Evolutionary conservation across 1,140 invertebrate genomes (phyloP).

Genomic region (Zaprionus tsacasi): DNA sequence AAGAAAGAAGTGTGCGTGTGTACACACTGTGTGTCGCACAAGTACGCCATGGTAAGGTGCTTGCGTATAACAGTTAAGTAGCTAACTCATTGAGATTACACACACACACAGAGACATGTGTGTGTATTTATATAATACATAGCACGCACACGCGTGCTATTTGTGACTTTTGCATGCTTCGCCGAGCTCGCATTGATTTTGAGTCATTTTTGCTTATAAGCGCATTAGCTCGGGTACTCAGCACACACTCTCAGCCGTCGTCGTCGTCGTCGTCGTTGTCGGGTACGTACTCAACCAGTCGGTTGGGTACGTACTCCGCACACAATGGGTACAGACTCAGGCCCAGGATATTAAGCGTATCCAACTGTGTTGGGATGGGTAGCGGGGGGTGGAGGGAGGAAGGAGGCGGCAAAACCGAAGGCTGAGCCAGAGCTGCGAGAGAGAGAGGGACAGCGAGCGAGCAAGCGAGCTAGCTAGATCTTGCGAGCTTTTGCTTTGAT

Average conservation of each 20-base stretch:
- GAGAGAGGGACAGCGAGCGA: neutral
- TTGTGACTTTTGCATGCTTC: constrained; percentile 12
- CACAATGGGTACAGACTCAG: neutral
- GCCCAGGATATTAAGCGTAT: neutral
- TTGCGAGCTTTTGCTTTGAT: constrained; percentile 12
- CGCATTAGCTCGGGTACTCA: constrained; percentile 32
- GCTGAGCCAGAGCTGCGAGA: neutral
- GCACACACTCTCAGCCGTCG: constrained; percentile 15
- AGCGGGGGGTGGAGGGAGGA: neutral
- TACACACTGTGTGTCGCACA: constrained; percentile 4
- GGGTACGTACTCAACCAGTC: neutral
- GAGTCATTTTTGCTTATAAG: constrained; percentile 28
- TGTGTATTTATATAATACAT: neutral
- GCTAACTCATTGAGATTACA: constrained; percentile 8
- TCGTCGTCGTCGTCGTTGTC: neutral
- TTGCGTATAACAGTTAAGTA: constrained; percentile 25
- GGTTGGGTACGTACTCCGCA: neutral
- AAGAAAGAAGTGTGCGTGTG: neutral
- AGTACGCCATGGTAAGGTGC: constrained; percentile 1
- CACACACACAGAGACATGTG: neutral
- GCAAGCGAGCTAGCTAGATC: constrained; percentile 3
- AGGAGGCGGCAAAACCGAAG: neutral
- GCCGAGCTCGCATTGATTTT: constrained; percentile 23
- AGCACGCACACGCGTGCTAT: neutral
- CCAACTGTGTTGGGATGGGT: neutral